Percentiles rank a stretch among this genome's conserved stretches.
Conservation (phyloP, 2,113 vertebrate species). For the Piaya cayana region DNA sequence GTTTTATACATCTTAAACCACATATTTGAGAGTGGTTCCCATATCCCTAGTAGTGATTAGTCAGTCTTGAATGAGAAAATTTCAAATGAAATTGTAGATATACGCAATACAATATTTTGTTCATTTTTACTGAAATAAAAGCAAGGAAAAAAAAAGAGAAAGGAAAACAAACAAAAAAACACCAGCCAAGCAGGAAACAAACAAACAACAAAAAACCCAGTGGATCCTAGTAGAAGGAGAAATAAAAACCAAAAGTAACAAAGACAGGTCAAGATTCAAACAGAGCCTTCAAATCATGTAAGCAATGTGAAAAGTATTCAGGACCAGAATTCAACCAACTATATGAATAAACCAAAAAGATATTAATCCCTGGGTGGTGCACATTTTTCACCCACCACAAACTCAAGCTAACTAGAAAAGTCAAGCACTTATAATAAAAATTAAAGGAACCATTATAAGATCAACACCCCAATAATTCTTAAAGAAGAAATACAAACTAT, state of each 20-base stretch:
- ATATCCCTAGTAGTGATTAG: slow-evolving; percentile 51
- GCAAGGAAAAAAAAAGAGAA: background rate
- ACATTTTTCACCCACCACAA: background rate
- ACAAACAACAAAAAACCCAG: background rate
- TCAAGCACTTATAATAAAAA: slow-evolving; percentile 50
- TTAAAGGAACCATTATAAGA: background rate
- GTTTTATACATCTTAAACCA: slow-evolving; percentile 54
- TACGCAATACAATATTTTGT: slow-evolving; percentile 31
- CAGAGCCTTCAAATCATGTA: slow-evolving; percentile 15
- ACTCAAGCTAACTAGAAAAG: slow-evolving; percentile 35
- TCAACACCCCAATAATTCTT: background rate
- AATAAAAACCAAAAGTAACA: slow-evolving; percentile 33
- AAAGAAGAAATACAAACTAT: background rate
- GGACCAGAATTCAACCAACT: background rate
- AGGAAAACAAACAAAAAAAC: background rate
- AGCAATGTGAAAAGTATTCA: slow-evolving; percentile 11
- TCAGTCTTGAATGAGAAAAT: slow-evolving; percentile 40
- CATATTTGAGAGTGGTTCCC: slow-evolving; percentile 32
- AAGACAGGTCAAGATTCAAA: slow-evolving; percentile 22
- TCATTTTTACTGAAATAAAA: slow-evolving; percentile 55
- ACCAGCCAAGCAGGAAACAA: background rate
- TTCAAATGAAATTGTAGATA: slow-evolving; percentile 46
- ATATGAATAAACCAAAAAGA: slow-evolving; percentile 25
- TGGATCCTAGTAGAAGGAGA: slow-evolving; percentile 39
- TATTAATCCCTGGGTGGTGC: background rate